A percentile compares a stretch with the other conserved stretches of the same genome.
phyloP scores from a whole-genome alignment of 2,888 invertebrate species.

The Eupsilia transversa region DNA sequence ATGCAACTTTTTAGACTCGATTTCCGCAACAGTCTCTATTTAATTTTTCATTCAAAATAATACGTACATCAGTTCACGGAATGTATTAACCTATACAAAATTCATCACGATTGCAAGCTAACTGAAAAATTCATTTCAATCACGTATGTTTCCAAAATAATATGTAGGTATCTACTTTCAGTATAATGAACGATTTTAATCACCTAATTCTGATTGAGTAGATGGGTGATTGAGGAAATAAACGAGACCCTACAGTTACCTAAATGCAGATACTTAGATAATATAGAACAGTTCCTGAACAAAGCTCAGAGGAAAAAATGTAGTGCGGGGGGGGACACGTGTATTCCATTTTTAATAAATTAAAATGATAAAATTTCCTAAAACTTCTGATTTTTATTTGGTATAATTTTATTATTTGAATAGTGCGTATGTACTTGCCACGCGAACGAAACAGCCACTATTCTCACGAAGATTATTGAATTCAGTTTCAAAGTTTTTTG shows the following conservation, averaged over 20 bases:
- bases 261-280: slow-evolving; percentile 3
- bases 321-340: slow-evolving; percentile 3
- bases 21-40: slow-evolving; percentile 45
- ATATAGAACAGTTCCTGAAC: slow-evolving; percentile 13
- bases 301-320: neutral
- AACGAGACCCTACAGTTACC: slow-evolving; percentile 26
- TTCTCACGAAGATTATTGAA: neutral
- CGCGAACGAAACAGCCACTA: neutral
- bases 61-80: neutral
- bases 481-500: neutral
- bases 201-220: slow-evolving; percentile 30
- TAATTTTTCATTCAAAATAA: slow-evolving; percentile 35
- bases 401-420: slow-evolving; percentile 1
- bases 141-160: slow-evolving; percentile 15
- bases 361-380: neutral
- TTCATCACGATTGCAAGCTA: slow-evolving; percentile 3
- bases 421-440: neutral
- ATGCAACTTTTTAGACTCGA: slow-evolving; percentile 35
- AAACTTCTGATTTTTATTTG: no score
- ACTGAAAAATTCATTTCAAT: slow-evolving; percentile 22
- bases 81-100: slow-evolving; percentile 21
- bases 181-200: slow-evolving; percentile 39
- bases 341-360: slow-evolving; percentile 1
- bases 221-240: slow-evolving; percentile 29
- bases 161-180: slow-evolving; percentile 14